These are phyloP conservation scores for Sparus aurata DNA, from an alignment of 2,797 vertebrate genomes.

Conservation along the genomic window DNA sequence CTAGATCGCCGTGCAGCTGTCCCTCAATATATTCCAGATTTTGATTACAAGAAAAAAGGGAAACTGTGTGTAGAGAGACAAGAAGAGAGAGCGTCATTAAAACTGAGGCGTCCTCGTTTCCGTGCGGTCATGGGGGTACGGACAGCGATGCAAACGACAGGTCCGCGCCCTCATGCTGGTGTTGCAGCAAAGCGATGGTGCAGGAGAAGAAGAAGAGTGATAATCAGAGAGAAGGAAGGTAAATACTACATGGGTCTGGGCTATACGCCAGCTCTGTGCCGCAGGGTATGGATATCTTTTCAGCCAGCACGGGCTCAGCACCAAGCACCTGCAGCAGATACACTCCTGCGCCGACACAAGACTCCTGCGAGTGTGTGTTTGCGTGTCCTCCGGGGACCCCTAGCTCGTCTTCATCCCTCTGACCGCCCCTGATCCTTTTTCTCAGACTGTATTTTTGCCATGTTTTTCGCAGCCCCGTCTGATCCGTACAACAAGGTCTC, in stretches of 20 bases:
- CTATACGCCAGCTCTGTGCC: slow-evolving; percentile 50
- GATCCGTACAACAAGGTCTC: slow-evolving; percentile 36
- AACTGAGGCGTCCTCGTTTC: background rate
- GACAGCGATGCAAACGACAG: background rate
- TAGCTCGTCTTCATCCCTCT: slow-evolving; percentile 18
- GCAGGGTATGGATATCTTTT: slow-evolving; percentile 54
- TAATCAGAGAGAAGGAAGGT: slow-evolving; percentile 31
- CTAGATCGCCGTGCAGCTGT: slow-evolving; percentile 63
- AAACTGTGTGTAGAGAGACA: slow-evolving; percentile 17
- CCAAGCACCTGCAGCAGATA: slow-evolving; percentile 60
- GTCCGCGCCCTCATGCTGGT: slow-evolving; percentile 1
- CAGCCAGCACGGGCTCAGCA: slow-evolving; percentile 59
- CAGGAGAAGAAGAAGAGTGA: slow-evolving; percentile 14
- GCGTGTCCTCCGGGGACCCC: slow-evolving; percentile 31
- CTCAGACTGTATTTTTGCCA: slow-evolving; percentile 24
- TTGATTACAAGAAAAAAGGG: slow-evolving; percentile 16
- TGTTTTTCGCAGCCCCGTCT: slow-evolving; percentile 43
- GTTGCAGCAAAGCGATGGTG: background rate
- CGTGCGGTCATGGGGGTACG: background rate
- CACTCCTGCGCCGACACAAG: slow-evolving; percentile 46
- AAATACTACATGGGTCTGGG: slow-evolving; percentile 49
- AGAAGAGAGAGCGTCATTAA: slow-evolving; percentile 11
- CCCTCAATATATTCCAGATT: slow-evolving; percentile 50
- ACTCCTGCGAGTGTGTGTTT: slow-evolving; percentile 35
- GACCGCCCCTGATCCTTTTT: slow-evolving; percentile 11